Conservation (phyloP, 1,140 invertebrate species). For the Drosophila simulans region DNA sequence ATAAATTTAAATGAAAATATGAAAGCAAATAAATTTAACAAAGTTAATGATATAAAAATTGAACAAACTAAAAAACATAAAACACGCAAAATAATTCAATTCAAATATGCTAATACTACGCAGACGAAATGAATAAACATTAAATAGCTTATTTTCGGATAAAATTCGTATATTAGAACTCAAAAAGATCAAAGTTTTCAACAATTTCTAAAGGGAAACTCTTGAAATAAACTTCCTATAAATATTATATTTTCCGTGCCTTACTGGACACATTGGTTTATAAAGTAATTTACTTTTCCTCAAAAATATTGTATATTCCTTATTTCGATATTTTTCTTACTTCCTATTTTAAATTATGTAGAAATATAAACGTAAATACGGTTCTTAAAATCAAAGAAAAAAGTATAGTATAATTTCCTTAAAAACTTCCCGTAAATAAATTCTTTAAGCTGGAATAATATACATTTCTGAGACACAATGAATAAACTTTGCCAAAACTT, state of each 20-base stretch:
- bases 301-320: background rate
- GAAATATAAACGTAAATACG: background rate
- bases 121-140: no score
- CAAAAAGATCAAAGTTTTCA: no score
- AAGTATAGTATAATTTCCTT: background rate
- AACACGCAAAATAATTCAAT: background rate
- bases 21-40: background rate
- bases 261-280: background rate
- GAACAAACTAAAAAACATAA: background rate
- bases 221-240: background rate
- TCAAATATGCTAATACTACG: background rate
- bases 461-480: background rate
- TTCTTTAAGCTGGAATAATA: background rate
- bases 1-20: background rate
- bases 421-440: no score
- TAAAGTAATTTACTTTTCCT: background rate
- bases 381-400: background rate
- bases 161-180: no score
- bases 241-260: background rate
- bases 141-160: no score
- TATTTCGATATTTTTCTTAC: background rate
- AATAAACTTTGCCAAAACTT: slow-evolving; percentile 16
- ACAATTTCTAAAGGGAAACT: no score
- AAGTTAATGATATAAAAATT: background rate
- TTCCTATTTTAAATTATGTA: background rate